Evolutionary conservation across 2,113 vertebrate genomes (phyloP), one percentile per base, ranked within the genome.

Genomic region (Oenanthe melanoleuca): DNA sequence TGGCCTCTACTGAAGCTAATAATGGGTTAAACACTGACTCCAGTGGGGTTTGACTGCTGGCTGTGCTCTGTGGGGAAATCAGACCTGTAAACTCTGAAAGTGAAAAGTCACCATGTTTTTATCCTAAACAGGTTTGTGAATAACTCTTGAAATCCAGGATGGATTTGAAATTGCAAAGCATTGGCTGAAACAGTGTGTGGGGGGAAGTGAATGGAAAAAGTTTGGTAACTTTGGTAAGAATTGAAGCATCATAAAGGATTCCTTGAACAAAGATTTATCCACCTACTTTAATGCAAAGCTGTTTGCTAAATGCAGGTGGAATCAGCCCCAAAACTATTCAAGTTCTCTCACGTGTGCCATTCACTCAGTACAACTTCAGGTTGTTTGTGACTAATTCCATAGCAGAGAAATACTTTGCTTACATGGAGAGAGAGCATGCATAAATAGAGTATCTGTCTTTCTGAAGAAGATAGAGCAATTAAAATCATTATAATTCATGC

Each of bases 101-200:
- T 29, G n/a, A 21, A 29, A 31, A 64, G 59, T 65, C 61, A 25
- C 23, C 12, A 0, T 28, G 14, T 6, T 16, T 80, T 17, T 69
- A 44, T 63, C 33, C n/a, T 77, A 20, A 31, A 56, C 5, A 60
- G 17, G 12, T 72, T 53, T 69, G 55, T 64, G 42, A 64, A 22
- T 34, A 59, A 22, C 75, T 70, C 5, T 18, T 15, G 8, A 72
- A 64, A 88, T 80, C 31, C 42, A 73, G 40, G 15, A 13, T 11
- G 31, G 14, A n/a, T 72, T 52, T 9, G 31, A 40, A 63, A 65
- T 31, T 24, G 12, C 19, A 12, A 42, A 63, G 20, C 28, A 9
- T 31, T 74, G 0, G 4, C 45, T 79, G 8, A 37, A 61, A 44
- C 0, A 0, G 7, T 8, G 2, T 1, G 2, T 12, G 9, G 1